Evolutionary conservation across 2,888 invertebrate genomes (phyloP).

Genomic region (Pachycephus smyrnensis): DNA sequence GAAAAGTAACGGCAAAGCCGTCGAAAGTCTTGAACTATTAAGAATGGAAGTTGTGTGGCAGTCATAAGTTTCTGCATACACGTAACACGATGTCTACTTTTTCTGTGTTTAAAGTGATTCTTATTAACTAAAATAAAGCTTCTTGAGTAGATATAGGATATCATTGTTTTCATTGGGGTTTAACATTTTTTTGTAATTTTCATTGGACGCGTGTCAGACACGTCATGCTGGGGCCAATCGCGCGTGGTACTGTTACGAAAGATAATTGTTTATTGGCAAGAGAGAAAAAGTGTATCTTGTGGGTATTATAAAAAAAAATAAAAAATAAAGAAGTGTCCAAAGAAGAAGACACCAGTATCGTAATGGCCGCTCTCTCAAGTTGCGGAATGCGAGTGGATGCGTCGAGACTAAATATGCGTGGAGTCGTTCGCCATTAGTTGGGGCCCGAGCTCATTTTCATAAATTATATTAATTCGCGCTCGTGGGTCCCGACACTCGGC

Average conservation of each 20-base stretch:
- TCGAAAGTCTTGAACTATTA: background rate
- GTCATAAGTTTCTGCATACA: background rate
- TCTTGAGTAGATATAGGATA: background rate
- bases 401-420: slow-evolving; percentile 16
- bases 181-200: background rate
- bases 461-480: slow-evolving; percentile 63
- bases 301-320: background rate
- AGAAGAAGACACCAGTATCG: background rate
- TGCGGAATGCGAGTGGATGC: slow-evolving; percentile 1
- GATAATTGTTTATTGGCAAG: background rate
- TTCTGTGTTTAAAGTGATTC: background rate
- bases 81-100: background rate
- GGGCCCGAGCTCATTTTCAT: slow-evolving; percentile 59
- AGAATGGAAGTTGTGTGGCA: background rate
- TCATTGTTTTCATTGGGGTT: too few species aligned
- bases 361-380: background rate
- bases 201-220: background rate
- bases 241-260: background rate
- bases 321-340: background rate
- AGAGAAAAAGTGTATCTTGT: background rate
- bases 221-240: background rate
- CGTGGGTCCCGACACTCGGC: slow-evolving; percentile 35
- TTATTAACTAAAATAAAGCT: background rate
- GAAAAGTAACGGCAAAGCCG: background rate
- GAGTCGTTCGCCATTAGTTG: slow-evolving; percentile 51